These are phyloP conservation scores for Bombus confusus DNA, from an alignment of 1,140 invertebrate genomes.

Conservation along the genomic window DNA sequence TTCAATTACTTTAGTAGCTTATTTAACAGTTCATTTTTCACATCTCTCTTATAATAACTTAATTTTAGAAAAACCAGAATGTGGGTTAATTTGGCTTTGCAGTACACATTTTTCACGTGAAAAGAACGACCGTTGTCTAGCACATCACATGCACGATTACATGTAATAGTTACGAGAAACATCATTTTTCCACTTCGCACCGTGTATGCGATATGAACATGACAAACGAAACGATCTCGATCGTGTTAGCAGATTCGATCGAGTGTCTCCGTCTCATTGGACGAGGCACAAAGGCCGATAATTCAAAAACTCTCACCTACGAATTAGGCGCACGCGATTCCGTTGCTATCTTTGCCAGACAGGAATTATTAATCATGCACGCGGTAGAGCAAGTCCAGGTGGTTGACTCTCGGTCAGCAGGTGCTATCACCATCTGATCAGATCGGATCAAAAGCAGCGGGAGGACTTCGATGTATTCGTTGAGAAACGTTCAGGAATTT, in stretches of 20 bases:
- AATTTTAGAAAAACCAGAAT: not conserved
- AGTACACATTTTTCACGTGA: not conserved
- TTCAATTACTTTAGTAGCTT: not conserved
- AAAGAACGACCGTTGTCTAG: not conserved
- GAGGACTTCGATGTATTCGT: not conserved
- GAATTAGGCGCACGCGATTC: conserved; percentile 51
- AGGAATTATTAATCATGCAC: conserved; percentile 60
- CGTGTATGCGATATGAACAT: not conserved
- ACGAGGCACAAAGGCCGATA: conserved; percentile 32
- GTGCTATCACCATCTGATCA: conserved; percentile 57
- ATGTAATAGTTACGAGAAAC: not conserved
- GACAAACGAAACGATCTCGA: not conserved
- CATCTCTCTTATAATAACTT: not conserved
- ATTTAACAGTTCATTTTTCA: not conserved
- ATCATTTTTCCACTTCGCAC: not conserved
- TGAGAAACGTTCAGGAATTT: not conserved
- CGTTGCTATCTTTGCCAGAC: conserved; percentile 34
- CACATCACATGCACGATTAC: not conserved
- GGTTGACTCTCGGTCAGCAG: conserved; percentile 53
- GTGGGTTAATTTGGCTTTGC: not conserved
- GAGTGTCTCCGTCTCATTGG: not conserved
- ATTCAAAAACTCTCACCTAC: conserved; percentile 36
- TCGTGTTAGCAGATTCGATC: not conserved
- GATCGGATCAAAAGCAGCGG: conserved; percentile 40
- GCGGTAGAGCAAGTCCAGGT: conserved; percentile 58